Evolutionary conservation across 2,797 vertebrate genomes (phyloP), one percentile per base, ranked within the genome.

Genomic region (Hydrolagus colliei): DNA sequence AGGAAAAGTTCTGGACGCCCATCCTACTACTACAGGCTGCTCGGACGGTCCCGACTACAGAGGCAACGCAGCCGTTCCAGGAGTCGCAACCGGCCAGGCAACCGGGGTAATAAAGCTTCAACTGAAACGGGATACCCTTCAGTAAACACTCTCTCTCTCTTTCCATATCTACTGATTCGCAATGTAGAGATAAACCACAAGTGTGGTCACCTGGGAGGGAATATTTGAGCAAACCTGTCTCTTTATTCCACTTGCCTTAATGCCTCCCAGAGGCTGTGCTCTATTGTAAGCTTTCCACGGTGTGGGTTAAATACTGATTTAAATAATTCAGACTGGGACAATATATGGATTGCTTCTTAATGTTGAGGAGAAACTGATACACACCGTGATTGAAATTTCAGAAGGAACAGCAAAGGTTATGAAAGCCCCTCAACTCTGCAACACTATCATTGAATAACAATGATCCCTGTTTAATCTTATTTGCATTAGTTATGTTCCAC

Each of bases 11-110:
- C 96, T 78, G 97, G 96, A 88, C 96, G 97, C 94, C 96, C 94
- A 65, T 96, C 96, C 0, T 99, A 98, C 93, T 99, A 98, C 94
- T 98, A 98, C 91, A 94, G 98, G 91, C 96, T 99, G 90, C 93
- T 99, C 90, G 95, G 97, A 92, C 95, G 97, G 91, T 96, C 97
- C 59, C 94, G 97, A 88, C 95, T 99, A 87, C 97, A 97, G 94
- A 95, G 98, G 89, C 98, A 98, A 92, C 95, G 97, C 62, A 99
- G 98, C 92, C 92, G 97, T 88, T 99, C 98, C 87, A 96, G 97
- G 90, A 98, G 97, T 91, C 96, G 98, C 90, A 96, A 89, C 91
- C 94, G 97, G 92, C 93, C 95, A 10, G 90, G 94, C 86, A 96
- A 91, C 92, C 93, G 94, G 95, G 97, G 97, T 98, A 97, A 94